phyloP scores from a whole-genome alignment of 2,888 invertebrate species.

The Acheta domesticus region DNA sequence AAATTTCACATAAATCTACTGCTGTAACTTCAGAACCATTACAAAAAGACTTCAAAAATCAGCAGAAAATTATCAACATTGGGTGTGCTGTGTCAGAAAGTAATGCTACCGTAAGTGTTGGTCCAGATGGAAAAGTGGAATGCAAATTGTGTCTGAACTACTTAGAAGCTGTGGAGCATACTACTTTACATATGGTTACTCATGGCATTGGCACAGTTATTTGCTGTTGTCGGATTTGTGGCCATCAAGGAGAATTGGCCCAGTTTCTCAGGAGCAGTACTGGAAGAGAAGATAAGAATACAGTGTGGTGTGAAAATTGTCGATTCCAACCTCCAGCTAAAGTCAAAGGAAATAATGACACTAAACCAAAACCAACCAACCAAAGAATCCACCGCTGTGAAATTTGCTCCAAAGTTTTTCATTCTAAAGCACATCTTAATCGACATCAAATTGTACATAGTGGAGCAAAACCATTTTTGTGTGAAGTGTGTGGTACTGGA shows the following conservation, averaged over 20 bases:
- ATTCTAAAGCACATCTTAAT: conserved; percentile 36
- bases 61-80: not conserved
- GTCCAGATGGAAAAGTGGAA: conserved; percentile 34
- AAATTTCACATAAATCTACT: not conserved
- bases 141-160: conserved; percentile 37
- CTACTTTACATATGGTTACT: conserved; percentile 38
- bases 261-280: conserved; percentile 32
- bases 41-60: not conserved
- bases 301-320: conserved; percentile 35
- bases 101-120: conserved; percentile 33
- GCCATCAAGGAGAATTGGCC: conserved; percentile 37
- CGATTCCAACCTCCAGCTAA: conserved; percentile 25
- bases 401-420: conserved; percentile 38
- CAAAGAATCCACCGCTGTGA: conserved; percentile 35
- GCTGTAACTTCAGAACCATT: not conserved
- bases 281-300: conserved; percentile 29
- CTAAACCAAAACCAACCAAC: not conserved
- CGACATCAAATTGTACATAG: conserved; percentile 39
- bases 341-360: conserved; percentile 7
- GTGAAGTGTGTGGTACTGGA: conserved; percentile 39
- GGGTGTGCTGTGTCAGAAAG: not conserved
- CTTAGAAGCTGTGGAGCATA: conserved; percentile 34
- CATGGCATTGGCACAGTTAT: conserved; percentile 38
- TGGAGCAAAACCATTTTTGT: conserved; percentile 40
- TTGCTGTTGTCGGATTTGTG: conserved; percentile 38